These are phyloP conservation scores for Drosophila erecta DNA, from an alignment of 1,140 invertebrate species.

Conservation along the genomic window DNA sequence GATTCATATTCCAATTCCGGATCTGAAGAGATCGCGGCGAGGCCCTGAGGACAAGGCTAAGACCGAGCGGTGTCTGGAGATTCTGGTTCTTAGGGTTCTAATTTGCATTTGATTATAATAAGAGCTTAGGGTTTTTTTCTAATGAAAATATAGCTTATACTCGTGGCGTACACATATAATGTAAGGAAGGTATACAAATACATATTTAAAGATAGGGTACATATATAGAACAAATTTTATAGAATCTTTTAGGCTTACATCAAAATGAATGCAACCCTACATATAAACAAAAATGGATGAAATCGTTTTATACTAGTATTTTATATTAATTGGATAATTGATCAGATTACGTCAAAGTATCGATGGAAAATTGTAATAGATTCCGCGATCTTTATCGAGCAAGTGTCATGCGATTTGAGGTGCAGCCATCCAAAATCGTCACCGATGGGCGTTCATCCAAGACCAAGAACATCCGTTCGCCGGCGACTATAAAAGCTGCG, in stretches of 20 bases:
- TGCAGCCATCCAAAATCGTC: conserved; percentile 29
- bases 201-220: too few relatives aligned
- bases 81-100: neutral
- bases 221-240: neutral
- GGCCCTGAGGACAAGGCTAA: conserved; percentile 1
- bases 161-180: too few relatives aligned
- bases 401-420: conserved; percentile 13
- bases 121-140: neutral
- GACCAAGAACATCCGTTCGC: conserved; percentile 48
- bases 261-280: neutral
- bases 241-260: neutral
- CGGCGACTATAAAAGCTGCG: conserved; percentile 36
- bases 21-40: conserved; percentile 7
- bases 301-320: too few relatives aligned
- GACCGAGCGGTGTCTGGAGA: too few relatives aligned
- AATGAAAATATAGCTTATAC: too few relatives aligned
- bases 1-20: conserved; percentile 24
- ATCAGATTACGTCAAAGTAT: neutral
- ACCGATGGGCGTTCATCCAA: conserved; percentile 62
- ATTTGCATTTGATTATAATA: neutral
- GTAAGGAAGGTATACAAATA: neutral
- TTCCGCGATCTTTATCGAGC: conserved; percentile 2
- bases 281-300: too few relatives aligned
- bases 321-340: neutral
- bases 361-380: neutral